These are phyloP conservation scores for Hybognathus amarus DNA, from an alignment of 2,797 vertebrate species.

Conservation along the genomic window DNA sequence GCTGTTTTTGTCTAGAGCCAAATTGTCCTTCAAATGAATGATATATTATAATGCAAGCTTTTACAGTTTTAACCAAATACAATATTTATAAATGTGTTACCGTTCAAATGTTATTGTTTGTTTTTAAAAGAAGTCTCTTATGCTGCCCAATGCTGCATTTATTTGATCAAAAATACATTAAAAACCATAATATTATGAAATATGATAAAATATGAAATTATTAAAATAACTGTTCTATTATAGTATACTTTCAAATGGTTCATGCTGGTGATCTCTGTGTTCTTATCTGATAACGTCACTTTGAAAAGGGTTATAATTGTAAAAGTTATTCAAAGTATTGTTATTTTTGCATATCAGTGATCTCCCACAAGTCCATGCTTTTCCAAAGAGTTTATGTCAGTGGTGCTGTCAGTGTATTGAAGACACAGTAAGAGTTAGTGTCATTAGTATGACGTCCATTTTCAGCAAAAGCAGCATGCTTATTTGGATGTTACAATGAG, in stretches of 20 bases:
- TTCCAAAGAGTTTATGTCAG: background rate
- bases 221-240: background rate
- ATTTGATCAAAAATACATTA: background rate
- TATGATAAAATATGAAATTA: background rate
- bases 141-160: background rate
- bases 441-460: slow-evolving; percentile 44
- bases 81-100: background rate
- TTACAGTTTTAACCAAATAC: background rate
- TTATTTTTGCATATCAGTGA: background rate
- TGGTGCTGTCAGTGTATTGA: slow-evolving; percentile 25
- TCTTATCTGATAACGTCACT: background rate
- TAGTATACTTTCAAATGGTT: background rate
- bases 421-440: slow-evolving; percentile 30
- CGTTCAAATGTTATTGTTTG: background rate
- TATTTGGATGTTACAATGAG: slow-evolving; percentile 58
- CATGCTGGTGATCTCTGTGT: background rate
- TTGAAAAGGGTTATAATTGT: background rate
- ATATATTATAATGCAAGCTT: background rate
- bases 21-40: background rate
- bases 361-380: background rate
- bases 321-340: background rate
- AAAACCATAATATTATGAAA: background rate
- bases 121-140: background rate
- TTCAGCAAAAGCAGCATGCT: slow-evolving; percentile 51
- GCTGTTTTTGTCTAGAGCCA: background rate